Percentiles rank a stretch among this genome's conserved stretches.
phyloP scores from a whole-genome alignment of 2,113 vertebrate genomes.

The Lutjanus erythropterus region DNA sequence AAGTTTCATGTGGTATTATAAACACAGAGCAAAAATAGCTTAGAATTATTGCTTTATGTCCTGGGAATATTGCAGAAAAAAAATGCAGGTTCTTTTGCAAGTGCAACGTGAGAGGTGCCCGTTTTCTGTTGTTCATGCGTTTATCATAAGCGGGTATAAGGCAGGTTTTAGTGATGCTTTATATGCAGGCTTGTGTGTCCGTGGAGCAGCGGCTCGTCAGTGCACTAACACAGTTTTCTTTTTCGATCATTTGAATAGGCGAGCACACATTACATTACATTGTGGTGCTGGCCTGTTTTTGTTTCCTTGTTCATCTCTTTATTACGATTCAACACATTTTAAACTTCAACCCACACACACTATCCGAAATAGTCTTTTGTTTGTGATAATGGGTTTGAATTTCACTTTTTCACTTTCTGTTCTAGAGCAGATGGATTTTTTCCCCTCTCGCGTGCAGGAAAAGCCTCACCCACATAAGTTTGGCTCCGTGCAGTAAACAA shows the following conservation, averaged over 20 bases:
- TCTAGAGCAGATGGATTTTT: conserved; percentile 22
- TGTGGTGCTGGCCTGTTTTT: background rate
- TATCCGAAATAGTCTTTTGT: conserved; percentile 45
- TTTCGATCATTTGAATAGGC: conserved; percentile 18
- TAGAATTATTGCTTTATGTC: background rate
- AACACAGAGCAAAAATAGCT: background rate
- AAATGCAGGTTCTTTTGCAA: background rate
- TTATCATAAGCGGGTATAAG: background rate
- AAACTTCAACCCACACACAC: background rate
- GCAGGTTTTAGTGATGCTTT: conserved; percentile 21
- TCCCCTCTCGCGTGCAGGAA: conserved; percentile 17
- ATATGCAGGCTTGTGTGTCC: conserved; percentile 31
- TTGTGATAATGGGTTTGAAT: conserved; percentile 31
- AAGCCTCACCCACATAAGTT: conserved; percentile 75
- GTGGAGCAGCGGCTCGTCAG: conserved; percentile 42
- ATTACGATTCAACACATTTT: background rate
- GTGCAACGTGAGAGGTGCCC: background rate
- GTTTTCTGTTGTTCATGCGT: background rate
- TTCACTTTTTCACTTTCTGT: conserved; percentile 18
- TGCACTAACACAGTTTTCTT: background rate
- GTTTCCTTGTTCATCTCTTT: background rate
- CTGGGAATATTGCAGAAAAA: background rate
- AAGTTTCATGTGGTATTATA: conserved; percentile 6
- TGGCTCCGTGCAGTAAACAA: conserved; percentile 69
- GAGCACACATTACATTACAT: background rate